phyloP scores from a whole-genome alignment of 2,113 vertebrate genomes.

The Urocynchramus pylzowi region DNA sequence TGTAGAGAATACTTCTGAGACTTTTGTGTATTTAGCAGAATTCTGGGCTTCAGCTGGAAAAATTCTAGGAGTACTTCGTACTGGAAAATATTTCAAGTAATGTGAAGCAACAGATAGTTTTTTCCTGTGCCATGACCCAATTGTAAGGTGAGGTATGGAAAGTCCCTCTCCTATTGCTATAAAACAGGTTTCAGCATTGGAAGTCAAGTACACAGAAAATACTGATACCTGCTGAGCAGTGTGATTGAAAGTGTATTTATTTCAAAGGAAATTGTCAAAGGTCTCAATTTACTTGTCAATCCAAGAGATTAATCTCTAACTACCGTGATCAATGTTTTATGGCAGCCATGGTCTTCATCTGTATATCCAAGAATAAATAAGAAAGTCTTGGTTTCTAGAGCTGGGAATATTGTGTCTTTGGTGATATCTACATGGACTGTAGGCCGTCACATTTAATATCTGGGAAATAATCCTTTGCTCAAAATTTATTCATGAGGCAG shows the following conservation, averaged over 20 bases:
- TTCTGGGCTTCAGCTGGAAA: background rate
- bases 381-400: background rate
- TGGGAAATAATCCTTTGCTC: background rate
- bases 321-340: background rate
- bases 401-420: background rate
- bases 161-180: background rate
- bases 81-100: conserved; percentile 34
- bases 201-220: background rate
- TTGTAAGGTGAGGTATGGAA: conserved; percentile 18
- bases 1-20: background rate
- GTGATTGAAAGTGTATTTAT: background rate
- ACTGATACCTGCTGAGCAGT: background rate
- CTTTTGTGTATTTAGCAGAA: conserved; percentile 25
- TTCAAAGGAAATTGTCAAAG: background rate
- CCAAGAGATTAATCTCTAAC: background rate
- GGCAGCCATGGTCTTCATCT: background rate
- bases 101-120: conserved; percentile 9
- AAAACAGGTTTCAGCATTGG: background rate
- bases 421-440: background rate
- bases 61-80: background rate
- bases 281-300: background rate
- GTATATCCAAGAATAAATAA: background rate
- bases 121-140: background rate
- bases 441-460: background rate
- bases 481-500: background rate